phyloP scores from a whole-genome alignment of 2,888 invertebrate genomes.

The Tinea semifulvella region DNA sequence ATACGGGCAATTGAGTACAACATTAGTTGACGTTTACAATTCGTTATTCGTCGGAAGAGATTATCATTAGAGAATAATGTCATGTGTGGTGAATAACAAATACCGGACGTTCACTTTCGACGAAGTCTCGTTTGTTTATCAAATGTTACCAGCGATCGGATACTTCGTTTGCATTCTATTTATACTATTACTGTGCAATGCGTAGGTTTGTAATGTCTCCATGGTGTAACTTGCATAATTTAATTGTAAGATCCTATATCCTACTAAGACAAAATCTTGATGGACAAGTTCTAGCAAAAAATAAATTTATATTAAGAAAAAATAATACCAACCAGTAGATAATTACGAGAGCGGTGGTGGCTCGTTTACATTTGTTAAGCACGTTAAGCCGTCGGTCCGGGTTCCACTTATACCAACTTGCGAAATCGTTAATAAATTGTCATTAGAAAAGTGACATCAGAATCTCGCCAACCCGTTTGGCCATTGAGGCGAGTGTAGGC shows the following conservation, averaged over 20 bases:
- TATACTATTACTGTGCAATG: neutral
- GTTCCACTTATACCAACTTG: too few relatives aligned
- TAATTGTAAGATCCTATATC: neutral
- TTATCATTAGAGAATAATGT: constrained; percentile 5
- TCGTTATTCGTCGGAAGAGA: constrained; percentile 15
- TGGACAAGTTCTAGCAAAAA: too few relatives aligned
- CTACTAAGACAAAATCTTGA: too few relatives aligned
- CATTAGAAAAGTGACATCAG: too few relatives aligned
- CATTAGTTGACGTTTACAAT: constrained; percentile 11
- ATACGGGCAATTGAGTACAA: neutral
- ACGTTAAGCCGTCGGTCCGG: too few relatives aligned
- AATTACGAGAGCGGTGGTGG: too few relatives aligned
- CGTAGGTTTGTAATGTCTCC: constrained; percentile 3
- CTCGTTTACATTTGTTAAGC: too few relatives aligned
- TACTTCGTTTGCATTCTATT: constrained; percentile 2
- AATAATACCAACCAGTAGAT: too few relatives aligned
- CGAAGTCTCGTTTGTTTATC: constrained; percentile 20
- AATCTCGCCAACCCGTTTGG: too few relatives aligned
- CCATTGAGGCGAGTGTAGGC: too few relatives aligned
- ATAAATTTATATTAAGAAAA: too few relatives aligned
- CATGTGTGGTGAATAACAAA: constrained; percentile 52
- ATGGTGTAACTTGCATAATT: neutral
- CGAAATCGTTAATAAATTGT: too few relatives aligned
- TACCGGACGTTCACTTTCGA: constrained; percentile 60
- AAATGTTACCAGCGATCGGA: constrained; percentile 3